phyloP scores from a whole-genome alignment of 2,113 vertebrate species.

The Crotophaga sulcirostris region DNA sequence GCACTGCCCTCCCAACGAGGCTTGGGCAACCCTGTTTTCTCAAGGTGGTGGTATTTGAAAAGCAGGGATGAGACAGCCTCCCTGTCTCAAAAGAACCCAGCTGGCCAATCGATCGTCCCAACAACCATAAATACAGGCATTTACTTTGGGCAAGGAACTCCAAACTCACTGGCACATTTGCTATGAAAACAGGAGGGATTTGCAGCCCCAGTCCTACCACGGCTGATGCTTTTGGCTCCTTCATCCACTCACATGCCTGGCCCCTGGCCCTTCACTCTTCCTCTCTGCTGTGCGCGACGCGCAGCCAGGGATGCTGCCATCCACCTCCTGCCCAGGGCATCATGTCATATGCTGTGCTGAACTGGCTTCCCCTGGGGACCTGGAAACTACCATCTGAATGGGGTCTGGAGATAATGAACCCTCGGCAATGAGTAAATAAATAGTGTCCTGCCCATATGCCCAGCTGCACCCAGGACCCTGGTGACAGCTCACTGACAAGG shows the following conservation, averaged over 20 bases:
- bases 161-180: neutral
- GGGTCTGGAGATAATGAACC: neutral
- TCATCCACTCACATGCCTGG: neutral
- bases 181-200: neutral
- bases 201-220: neutral
- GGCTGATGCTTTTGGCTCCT: neutral
- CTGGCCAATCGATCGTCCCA: conserved; percentile 61
- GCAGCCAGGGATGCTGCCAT: neutral
- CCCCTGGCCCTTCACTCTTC: neutral
- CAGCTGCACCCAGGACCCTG: conserved; percentile 30
- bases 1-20: conserved; percentile 42
- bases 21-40: conserved; percentile 11
- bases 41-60: conserved; percentile 67
- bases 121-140: conserved; percentile 67
- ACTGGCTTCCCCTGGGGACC: neutral
- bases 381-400: neutral
- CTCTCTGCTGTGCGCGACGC: neutral
- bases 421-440: neutral
- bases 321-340: conserved; percentile 57
- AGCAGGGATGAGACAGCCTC: conserved; percentile 49
- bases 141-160: conserved; percentile 55
- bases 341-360: conserved; percentile 18
- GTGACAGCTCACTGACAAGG: conserved; percentile 14
- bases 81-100: conserved; percentile 12
- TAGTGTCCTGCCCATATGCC: neutral